phyloP scores from a whole-genome alignment of 2,888 invertebrate genomes.

The Hypena proboscidalis region DNA sequence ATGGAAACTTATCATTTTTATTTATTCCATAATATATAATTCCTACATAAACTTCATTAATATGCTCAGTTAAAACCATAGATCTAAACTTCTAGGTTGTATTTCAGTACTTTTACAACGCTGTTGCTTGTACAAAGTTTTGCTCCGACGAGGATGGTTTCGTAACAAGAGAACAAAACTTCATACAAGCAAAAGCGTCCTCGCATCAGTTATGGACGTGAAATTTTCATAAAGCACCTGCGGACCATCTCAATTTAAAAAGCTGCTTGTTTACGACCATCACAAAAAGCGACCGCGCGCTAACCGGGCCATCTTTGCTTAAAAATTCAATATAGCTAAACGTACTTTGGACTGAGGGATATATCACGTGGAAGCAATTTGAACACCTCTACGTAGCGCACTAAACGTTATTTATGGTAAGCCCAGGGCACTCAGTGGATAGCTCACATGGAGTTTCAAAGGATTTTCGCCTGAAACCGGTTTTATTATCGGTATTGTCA shows the following conservation, averaged over 20 bases:
- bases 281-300: conserved; percentile 42
- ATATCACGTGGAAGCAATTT: conserved; percentile 83
- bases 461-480: conserved; percentile 65
- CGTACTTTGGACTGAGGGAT: conserved; percentile 71
- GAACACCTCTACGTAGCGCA: conserved; percentile 77
- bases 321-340: conserved; percentile 80
- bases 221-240: conserved; percentile 58
- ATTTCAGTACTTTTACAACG: no score
- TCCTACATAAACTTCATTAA: no score
- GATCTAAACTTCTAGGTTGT: no score
- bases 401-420: conserved; percentile 83
- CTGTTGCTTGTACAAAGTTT: no score
- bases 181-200: conserved; percentile 10
- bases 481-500: conserved; percentile 51
- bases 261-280: conserved; percentile 50
- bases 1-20: no score
- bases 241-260: conserved; percentile 57
- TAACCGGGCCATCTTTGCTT: conserved; percentile 64
- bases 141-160: no score
- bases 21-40: no score
- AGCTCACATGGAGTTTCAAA: conserved; percentile 71
- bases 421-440: conserved; percentile 75
- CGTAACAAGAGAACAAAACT: no score
- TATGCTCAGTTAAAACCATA: no score
- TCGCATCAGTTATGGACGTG: conserved; percentile 47